A percentile compares a stretch with the other conserved stretches of the same genome.
Evolutionary conservation across 1,140 invertebrate species (phyloP).

Genomic region (Carcinoscorpius rotundicauda): DNA sequence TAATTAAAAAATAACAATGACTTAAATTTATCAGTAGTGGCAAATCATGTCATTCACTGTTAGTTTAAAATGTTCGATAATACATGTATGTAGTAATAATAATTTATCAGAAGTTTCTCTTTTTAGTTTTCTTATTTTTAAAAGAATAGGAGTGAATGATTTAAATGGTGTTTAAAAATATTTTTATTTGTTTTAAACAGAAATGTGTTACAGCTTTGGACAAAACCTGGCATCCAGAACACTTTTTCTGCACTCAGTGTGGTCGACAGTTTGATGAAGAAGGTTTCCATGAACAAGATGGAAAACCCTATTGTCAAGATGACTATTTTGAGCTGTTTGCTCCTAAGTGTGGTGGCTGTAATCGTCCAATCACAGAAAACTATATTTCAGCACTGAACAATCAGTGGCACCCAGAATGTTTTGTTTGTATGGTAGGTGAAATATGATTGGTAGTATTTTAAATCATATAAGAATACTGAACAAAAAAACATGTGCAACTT

Average conservation of each 20-base stretch:
- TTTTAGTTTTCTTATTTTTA: too few relatives aligned
- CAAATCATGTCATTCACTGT: too few relatives aligned
- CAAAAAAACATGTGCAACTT: too few relatives aligned
- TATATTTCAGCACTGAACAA: slow-evolving; percentile 94
- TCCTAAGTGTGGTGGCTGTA: slow-evolving; percentile 95
- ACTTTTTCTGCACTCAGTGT: slow-evolving; percentile 98
- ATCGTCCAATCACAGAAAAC: slow-evolving; percentile 94
- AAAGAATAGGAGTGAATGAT: too few relatives aligned
- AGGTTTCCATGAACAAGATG: slow-evolving; percentile 87
- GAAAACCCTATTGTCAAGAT: slow-evolving; percentile 83
- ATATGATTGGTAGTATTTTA: too few relatives aligned
- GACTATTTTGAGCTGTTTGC: slow-evolving; percentile 99
- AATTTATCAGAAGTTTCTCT: too few relatives aligned
- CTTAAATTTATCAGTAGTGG: too few relatives aligned
- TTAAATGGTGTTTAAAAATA: too few relatives aligned
- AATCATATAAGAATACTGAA: too few relatives aligned
- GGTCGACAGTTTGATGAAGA: slow-evolving; percentile 94
- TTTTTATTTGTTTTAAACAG: slow-evolving; percentile 36
- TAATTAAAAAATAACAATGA: too few relatives aligned
- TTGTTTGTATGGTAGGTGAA: slow-evolving; percentile 89
- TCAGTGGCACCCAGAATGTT: slow-evolving; percentile 99
- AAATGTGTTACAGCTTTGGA: slow-evolving; percentile 98
- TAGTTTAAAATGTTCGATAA: too few relatives aligned
- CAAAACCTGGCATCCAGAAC: slow-evolving; percentile 98
- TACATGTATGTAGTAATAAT: too few relatives aligned